A percentile compares a stretch with the other conserved stretches of the same genome.
These are phyloP conservation scores for Dinomys branickii DNA, from an alignment of 2,113 vertebrate genomes.

Conservation along the genomic window DNA sequence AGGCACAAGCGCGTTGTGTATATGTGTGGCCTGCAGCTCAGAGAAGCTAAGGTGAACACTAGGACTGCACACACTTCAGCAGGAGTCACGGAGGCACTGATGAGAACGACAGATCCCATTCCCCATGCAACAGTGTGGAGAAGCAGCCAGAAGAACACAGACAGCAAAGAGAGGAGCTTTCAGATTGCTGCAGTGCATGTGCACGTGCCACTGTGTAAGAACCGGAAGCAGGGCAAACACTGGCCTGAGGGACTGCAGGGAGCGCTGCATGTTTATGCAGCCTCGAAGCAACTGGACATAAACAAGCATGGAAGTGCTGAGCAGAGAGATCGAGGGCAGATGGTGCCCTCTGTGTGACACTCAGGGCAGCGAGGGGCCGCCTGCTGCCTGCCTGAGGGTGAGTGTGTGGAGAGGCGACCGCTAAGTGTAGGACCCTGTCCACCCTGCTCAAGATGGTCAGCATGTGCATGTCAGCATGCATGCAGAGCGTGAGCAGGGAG, in stretches of 20 bases:
- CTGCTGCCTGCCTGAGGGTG: background rate
- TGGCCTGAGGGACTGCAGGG: rapidly evolving
- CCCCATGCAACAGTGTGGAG: background rate
- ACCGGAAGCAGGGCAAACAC: background rate
- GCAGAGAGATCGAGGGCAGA: background rate
- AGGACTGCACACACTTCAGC: background rate
- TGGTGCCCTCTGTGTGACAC: rapidly evolving
- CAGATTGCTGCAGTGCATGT: background rate
- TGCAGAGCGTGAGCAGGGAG: background rate
- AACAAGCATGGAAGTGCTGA: rapidly evolving
- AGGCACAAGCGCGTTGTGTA: background rate
- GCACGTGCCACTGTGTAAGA: background rate
- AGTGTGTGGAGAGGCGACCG: rapidly evolving
- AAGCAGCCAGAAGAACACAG: no score
- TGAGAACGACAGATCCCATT: background rate
- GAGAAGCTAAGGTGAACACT: background rate
- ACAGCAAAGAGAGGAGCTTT: background rate
- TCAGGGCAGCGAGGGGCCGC: rapidly evolving
- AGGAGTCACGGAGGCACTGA: background rate
- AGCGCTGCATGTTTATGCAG: background rate
- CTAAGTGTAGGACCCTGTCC: background rate
- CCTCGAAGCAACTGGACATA: background rate
- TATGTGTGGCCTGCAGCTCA: background rate
- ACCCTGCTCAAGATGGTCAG: background rate
- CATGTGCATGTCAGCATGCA: no score